phyloP scores from a whole-genome alignment of 2,888 invertebrate species.

The Coenonympha arcania region DNA sequence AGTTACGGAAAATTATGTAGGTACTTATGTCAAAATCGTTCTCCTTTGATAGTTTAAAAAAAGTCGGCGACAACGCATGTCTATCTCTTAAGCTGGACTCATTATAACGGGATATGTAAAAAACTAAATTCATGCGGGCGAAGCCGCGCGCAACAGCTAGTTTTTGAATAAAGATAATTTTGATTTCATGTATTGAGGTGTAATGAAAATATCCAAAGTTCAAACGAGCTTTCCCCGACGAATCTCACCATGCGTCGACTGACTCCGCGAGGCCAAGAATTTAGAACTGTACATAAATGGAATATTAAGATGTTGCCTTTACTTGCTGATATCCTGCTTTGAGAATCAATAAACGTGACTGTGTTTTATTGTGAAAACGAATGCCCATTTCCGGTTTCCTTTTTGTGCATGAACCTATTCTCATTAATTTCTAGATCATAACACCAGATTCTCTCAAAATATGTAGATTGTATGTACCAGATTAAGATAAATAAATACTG shows the following conservation, averaged over 20 bases:
- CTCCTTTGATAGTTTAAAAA: no score
- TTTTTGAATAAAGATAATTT: conserved; percentile 15
- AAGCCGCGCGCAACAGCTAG: no score
- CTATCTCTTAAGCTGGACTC: no score
- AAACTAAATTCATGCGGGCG: no score
- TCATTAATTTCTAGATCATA: no score
- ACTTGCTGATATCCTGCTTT: conserved; percentile 12
- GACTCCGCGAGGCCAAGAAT: conserved; percentile 24
- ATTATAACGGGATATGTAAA: not conserved
- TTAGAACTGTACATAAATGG: conserved; percentile 22
- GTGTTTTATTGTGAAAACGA: not conserved
- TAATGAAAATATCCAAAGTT: conserved; percentile 27
- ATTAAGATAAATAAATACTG: not conserved
- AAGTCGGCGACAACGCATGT: no score
- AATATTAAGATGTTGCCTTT: conserved; percentile 24
- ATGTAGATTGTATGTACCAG: no score
- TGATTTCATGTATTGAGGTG: conserved; percentile 24
- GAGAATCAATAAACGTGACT: not conserved
- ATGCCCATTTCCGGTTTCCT: not conserved
- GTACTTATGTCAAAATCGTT: no score
- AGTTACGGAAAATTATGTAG: no score
- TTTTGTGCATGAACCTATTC: no score
- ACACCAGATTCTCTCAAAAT: no score
- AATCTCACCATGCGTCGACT: conserved; percentile 11
- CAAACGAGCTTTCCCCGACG: conserved; percentile 23